A percentile compares a stretch with the other conserved stretches of the same genome.
Conservation (phyloP, 2,797 vertebrate species). For the Aldrovandia affinis region DNA sequence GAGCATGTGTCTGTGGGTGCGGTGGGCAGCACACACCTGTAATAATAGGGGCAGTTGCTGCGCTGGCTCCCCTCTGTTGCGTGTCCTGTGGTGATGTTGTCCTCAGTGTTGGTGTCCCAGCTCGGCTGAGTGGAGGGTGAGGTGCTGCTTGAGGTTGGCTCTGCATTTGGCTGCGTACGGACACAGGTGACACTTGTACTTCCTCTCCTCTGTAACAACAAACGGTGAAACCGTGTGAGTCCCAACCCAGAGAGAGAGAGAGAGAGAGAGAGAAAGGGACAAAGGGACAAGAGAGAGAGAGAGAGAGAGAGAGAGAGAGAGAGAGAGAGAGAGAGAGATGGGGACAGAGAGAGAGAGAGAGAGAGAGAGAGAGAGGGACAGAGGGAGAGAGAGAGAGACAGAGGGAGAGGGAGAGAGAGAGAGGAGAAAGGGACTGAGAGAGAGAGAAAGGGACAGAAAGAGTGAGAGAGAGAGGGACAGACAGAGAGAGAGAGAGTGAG, state of each 20-base stretch:
- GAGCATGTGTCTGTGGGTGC: neutral
- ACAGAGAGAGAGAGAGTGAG: too few species aligned
- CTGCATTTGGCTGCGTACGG: conserved; percentile 98
- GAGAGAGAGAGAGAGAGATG: too few species aligned
- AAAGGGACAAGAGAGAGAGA: too few species aligned
- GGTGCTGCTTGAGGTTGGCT: conserved; percentile 98
- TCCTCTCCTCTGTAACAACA: conserved; percentile 89
- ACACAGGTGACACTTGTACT: conserved; percentile 99
- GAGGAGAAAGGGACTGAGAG: too few species aligned
- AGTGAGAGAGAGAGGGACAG: too few species aligned
- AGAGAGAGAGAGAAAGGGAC: too few species aligned
- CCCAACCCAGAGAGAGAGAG: neutral
- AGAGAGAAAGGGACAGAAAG: too few species aligned
- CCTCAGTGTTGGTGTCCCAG: conserved; percentile 93
- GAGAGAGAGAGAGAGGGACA: too few species aligned
- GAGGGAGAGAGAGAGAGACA: too few species aligned
- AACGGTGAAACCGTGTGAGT: conserved; percentile 30
- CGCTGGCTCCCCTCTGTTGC: conserved; percentile 85
- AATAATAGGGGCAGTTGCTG: conserved; percentile 94
- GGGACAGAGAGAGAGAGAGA: too few species aligned
- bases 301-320: too few species aligned
- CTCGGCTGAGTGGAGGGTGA: conserved; percentile 98
- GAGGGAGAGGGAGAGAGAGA: too few species aligned
- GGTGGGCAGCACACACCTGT: conserved; percentile 77
- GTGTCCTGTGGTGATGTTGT: conserved; percentile 91